Base-by-base conservation (phyloP, 2,888 invertebrate genomes). In the Hemithea aestivaria region DNA sequence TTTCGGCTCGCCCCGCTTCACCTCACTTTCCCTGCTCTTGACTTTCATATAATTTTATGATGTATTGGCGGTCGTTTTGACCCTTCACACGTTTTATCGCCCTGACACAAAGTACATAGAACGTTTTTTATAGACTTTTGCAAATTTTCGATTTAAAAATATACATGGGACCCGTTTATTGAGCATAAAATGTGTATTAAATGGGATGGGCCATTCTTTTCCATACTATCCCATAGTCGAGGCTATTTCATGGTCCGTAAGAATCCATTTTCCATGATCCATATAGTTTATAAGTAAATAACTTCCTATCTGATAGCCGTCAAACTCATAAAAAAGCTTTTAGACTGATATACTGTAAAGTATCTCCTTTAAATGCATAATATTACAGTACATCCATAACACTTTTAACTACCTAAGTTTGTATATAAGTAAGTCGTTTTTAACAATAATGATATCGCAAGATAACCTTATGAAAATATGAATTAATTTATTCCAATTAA, bases 41-140 rank as follows among this genome's bases (percentile, higher is more conserved):
- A 84, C 84, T 85, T 85, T 87, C 77, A 85, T 84, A 81, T 87
- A 84, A 85, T 83, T 84, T 84, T 81, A 83, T 84, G 85, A 87
- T 87, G 75, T 85, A 85, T 84, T 66, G 80, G 51, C 66, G 74
- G 66, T 69, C 76, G 70, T 73, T 78, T 69, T 84, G 85, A 84
- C 84, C 84, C 84, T 79, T 80, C 82, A 73, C 76, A 77, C 76
- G 69, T 77, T 82, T 82, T 85, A 82, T 82, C 71, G 76, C 69
- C 65, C 62, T 61, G 62, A 66, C 64, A 65, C 65, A 64, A 62
- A 63, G 54, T 59, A 40, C 47, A 30, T 45, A 42, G 51, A 53
- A 50, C 58, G 56, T 60, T 66, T 31, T 27, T 58, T 54, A 51
- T 52, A 47, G 39, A 40, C 48, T 56, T 61, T 58, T 68, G 66